Evolutionary conservation across 1,140 invertebrate genomes (phyloP), one percentile per base, ranked within the genome.

Genomic region (Zaprionus inermis): DNA sequence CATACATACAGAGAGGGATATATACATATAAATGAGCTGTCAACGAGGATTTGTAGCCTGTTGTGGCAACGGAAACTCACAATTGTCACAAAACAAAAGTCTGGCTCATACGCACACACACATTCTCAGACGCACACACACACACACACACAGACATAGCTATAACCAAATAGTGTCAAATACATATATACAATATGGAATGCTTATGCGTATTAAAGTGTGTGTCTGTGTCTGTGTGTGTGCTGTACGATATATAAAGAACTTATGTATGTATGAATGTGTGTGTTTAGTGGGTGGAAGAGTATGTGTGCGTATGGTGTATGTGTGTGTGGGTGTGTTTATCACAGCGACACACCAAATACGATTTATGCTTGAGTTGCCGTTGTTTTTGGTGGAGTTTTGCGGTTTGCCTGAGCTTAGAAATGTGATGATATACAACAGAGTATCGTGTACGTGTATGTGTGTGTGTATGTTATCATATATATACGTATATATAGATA

Each of bases 1-100:
- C 14, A 41, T 38, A 51, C 10, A 77, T 18, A 34, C 51, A 52
- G 24, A 66, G 22, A 70, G 51, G 41, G 55, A 78, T 72, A 79
- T 52, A 61, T 74, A 81, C 78, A 82, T 67, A 54, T 63, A 64
- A 76, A 79, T 76, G 72, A 76, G 80, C 80, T 84, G 80, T 83
- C 80, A 84, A 65, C 64, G 68, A 84, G 79, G 77, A 83, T 83
- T 83, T 84, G 81, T 83, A 59, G 79, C 75, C 79, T 74, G 49
- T 73, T 72, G 54, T 46, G 57, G 57, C 41, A 61, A 61, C 58
- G 59, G 41, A 57, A 61, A 56, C 51, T 57, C 41, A 32, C 36
- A 72, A 66, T 32, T 61, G 64, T 60, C 49, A 44, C 52, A 64
- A 75, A 75, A 51, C 52, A 70, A 68, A 64, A 65, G 44, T 70